Conservation (phyloP, 2,113 vertebrate species). For the Triplophysa tibetana region DNA sequence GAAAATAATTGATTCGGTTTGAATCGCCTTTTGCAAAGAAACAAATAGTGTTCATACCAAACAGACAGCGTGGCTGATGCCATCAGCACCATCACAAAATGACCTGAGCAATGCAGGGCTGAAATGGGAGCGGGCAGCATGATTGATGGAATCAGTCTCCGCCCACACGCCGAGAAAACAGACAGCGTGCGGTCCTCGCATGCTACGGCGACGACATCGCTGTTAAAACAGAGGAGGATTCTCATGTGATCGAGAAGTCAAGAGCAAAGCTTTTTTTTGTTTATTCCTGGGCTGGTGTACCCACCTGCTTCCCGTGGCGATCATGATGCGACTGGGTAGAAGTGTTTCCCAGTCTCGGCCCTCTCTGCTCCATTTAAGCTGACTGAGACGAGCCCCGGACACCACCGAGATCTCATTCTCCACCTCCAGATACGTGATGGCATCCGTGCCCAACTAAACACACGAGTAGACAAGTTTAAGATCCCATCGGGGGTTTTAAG, state of each 20-base stretch:
- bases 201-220: conserved; percentile 87
- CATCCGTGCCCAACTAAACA: conserved; percentile 85
- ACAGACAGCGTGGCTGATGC: conserved; percentile 87
- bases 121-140: conserved; percentile 85
- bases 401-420: conserved; percentile 88
- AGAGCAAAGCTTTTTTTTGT: not conserved
- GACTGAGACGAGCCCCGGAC: conserved; percentile 85
- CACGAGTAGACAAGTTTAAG: not conserved
- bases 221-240: conserved; percentile 50
- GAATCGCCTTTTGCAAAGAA: not conserved
- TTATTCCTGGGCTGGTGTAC: conserved; percentile 8
- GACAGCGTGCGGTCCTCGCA: conserved; percentile 91
- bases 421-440: conserved; percentile 90
- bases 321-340: conserved; percentile 86
- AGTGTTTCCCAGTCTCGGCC: conserved; percentile 91
- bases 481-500: no score
- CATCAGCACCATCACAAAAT: conserved; percentile 91
- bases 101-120: conserved; percentile 87
- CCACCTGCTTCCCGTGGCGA: conserved; percentile 89
- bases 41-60: conserved; percentile 72
- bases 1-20: not conserved
- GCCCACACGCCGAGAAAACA: conserved; percentile 89
- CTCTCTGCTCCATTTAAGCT: conserved; percentile 87
- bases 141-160: conserved; percentile 90
- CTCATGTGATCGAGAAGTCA: not conserved